These are phyloP conservation scores for Aurelia sp. DNA, from an alignment of 30 jellyfish, hydroid and myxozoan genomes.

Conservation along the genomic window DNA sequence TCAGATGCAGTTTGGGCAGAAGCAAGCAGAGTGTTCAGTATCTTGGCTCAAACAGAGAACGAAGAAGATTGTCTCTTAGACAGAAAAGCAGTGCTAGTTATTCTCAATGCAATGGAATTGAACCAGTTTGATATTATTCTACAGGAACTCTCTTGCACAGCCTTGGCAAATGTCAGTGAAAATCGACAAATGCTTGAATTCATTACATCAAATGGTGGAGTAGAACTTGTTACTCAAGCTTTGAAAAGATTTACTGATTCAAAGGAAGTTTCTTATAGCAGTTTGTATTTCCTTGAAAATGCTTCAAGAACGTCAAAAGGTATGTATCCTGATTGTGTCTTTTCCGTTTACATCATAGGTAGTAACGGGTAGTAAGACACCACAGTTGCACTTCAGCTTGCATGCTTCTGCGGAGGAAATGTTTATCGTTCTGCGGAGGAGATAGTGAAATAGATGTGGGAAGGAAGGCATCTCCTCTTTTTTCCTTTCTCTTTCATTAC, in stretches of 20 bases:
- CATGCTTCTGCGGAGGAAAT: too few relatives aligned
- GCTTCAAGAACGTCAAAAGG: background rate
- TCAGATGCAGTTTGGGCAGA: slow-evolving; percentile 7
- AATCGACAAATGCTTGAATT: slow-evolving; percentile 11
- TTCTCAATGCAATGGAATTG: slow-evolving; percentile 31
- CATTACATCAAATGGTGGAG: slow-evolving; percentile 23
- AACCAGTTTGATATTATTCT: slow-evolving; percentile 35
- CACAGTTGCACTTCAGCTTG: too few relatives aligned
- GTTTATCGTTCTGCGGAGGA: too few relatives aligned
- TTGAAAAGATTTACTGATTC: slow-evolving; percentile 30
- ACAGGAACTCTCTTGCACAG: slow-evolving; percentile 46
- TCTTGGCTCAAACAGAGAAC: slow-evolving; percentile 23
- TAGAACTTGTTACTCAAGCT: background rate
- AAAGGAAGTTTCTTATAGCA: background rate
- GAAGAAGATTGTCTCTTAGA: background rate
- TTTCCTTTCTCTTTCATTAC: too few relatives aligned
- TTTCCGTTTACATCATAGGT: too few relatives aligned
- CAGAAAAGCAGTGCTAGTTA: slow-evolving; percentile 4
- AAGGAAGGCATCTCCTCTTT: too few relatives aligned
- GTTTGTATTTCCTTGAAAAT: slow-evolving; percentile 40
- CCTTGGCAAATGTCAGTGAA: slow-evolving; percentile 35
- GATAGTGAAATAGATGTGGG: too few relatives aligned
- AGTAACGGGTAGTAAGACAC: too few relatives aligned
- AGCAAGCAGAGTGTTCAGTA: slow-evolving; percentile 28
- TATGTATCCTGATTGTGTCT: too few relatives aligned